Evolutionary conservation across 2,888 invertebrate species (phyloP).

Genomic region (Griposia aprilina): DNA sequence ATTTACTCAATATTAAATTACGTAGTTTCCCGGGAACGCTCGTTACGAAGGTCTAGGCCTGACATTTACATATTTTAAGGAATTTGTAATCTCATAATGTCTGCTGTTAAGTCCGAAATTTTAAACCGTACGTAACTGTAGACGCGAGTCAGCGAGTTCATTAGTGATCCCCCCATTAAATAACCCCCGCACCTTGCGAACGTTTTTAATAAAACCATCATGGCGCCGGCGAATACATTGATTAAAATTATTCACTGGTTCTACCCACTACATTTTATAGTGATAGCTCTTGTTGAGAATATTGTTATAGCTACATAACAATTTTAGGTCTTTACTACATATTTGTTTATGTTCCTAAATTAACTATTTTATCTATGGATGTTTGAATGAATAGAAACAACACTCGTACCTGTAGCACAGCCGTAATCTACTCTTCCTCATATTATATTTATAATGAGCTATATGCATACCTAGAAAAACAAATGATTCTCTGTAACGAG

Average conservation of each 20-base stretch:
- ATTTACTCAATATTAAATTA: conserved; percentile 5
- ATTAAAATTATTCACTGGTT: conserved; percentile 34
- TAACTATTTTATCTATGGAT: background rate
- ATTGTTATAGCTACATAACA: conserved; percentile 8
- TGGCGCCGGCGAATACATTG: conserved; percentile 34
- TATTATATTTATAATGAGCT: no score
- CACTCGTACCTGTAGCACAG: no score
- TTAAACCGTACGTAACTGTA: background rate
- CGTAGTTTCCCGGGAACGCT: background rate
- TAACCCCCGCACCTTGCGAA: conserved; percentile 10
- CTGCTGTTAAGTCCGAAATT: background rate
- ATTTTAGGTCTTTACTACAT: background rate
- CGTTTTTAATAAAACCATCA: conserved; percentile 53
- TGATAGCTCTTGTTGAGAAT: background rate
- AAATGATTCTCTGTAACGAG: no score
- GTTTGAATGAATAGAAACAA: background rate
- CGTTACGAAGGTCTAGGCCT: background rate
- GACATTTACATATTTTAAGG: conserved; percentile 2
- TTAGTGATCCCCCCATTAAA: conserved; percentile 13
- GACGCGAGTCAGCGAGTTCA: background rate
- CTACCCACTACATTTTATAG: conserved; percentile 20
- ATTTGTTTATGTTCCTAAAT: background rate
- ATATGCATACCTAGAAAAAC: no score
- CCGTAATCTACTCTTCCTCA: no score
- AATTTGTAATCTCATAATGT: background rate